A percentile compares a stretch with the other conserved stretches of the same genome.
These are phyloP conservation scores for Conomelus anceps DNA, from an alignment of 2,888 invertebrate genomes.

Conservation along the genomic window DNA sequence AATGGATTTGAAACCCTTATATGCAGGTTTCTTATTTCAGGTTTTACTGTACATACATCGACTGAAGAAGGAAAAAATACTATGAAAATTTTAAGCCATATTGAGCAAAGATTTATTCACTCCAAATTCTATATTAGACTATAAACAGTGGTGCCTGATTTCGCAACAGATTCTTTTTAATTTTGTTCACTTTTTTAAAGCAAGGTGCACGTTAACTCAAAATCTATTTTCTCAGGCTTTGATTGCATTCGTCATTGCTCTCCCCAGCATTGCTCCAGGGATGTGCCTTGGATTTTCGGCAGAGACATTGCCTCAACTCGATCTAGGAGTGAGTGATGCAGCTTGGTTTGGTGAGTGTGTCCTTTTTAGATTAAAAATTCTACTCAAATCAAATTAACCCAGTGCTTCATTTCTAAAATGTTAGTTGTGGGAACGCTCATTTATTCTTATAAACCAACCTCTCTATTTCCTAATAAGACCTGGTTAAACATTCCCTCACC, in stretches of 20 bases:
- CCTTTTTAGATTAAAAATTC: background rate
- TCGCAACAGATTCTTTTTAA: too few species aligned
- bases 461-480: too few species aligned
- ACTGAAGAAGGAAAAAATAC: too few species aligned
- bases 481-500: too few species aligned
- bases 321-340: conserved; percentile 42
- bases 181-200: background rate
- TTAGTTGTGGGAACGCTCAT: too few species aligned
- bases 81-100: too few species aligned
- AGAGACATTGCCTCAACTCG: conserved; percentile 46
- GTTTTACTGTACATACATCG: too few species aligned
- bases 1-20: too few species aligned
- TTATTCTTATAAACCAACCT: too few species aligned
- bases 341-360: conserved; percentile 52
- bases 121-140: background rate
- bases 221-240: conserved; percentile 41
- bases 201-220: background rate
- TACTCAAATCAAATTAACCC: too few species aligned
- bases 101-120: background rate
- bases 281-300: conserved; percentile 54
- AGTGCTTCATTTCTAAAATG: too few species aligned
- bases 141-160: background rate
- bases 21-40: too few species aligned
- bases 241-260: conserved; percentile 46
- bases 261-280: conserved; percentile 49